Evolutionary conservation across 2,888 invertebrate genomes (phyloP), one percentile per base, ranked within the genome.

Genomic region (Lobophora halterata): DNA sequence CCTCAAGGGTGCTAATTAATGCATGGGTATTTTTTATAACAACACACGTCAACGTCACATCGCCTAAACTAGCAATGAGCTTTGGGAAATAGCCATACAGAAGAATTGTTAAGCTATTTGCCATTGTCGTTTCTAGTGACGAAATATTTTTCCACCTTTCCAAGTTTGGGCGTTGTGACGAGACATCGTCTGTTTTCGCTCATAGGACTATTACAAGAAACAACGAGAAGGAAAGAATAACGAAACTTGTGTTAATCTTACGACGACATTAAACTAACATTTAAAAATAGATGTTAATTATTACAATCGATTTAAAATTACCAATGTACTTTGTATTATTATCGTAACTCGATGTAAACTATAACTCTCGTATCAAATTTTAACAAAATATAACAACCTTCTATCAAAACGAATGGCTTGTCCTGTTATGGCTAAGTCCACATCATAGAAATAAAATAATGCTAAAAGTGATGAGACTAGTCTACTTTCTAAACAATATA

Each of bases 281-380:
- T 76, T 75, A 76, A 73, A 80, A 76, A 75, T 79, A 79, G 55
- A 68, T 71, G 71, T 77, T 75, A 78, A 70, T 74, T 52, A 69
- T 74, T 72, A 57, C 49, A 74, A 72, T 78, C 66, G 48, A 62
- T 70, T 42, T 75, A 82, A 73, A 77, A 76, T 76, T 76, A 79
- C 71, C 73, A 43, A 37, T 82, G 85, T 82, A 83, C 79, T 83
- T 82, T 70, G 61, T 67, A 59, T 70, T 79, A 82, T 82, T 82
- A 85, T 83, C 76, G 65, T 72, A 75, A 70, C 67, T 85, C 83
- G 83, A 85, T 85, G 83, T 81, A 77, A 70, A 64, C 75, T 77
- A 71, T 58, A 70, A 71, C 76, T 79, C 74, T 69, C 62, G 67
- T 79, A 79, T 76, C 72, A 79, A 79, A 78, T 75, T 73, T 79